Percentiles rank a stretch among this genome's conserved stretches.
These are phyloP conservation scores for Corythaeola cristata DNA, from an alignment of 2,113 vertebrate genomes.

Conservation along the genomic window DNA sequence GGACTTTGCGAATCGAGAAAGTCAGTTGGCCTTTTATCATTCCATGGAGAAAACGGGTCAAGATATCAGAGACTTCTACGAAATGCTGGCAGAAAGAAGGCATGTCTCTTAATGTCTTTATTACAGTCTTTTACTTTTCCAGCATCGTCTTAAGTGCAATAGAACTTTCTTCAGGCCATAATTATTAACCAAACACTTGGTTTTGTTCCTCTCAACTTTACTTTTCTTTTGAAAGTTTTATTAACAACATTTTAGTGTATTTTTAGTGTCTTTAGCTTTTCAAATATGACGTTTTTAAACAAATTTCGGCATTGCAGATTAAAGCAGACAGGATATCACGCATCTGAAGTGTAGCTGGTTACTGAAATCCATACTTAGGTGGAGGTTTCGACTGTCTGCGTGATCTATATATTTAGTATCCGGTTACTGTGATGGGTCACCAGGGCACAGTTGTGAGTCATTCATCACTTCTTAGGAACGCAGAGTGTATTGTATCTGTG, in stretches of 20 bases:
- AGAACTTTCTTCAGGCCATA: not conserved
- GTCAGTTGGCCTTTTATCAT: constrained; percentile 97
- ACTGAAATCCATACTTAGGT: not conserved
- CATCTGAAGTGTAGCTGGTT: not conserved
- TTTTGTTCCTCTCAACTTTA: not conserved
- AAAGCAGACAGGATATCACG: not conserved
- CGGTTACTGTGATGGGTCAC: not conserved
- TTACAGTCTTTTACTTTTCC: not conserved
- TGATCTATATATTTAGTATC: not conserved
- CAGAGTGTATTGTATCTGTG: not conserved
- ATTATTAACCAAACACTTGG: not conserved
- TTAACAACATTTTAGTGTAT: not conserved
- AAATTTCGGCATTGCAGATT: not conserved
- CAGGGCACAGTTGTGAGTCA: not conserved
- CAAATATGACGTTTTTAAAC: fast-evolving
- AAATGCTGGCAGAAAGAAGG: constrained; percentile 94
- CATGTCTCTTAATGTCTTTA: constrained; percentile 38
- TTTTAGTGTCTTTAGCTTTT: not conserved
- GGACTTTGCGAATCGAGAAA: constrained; percentile 99
- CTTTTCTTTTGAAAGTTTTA: not conserved
- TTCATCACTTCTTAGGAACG: not conserved
- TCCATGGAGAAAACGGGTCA: constrained; percentile 99
- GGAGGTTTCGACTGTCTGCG: not conserved
- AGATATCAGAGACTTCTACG: constrained; percentile 97
- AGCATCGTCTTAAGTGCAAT: not conserved